Evolutionary conservation across 2,113 vertebrate genomes (phyloP), one percentile per base, ranked within the genome.

Genomic region (Pongo abelii): DNA sequence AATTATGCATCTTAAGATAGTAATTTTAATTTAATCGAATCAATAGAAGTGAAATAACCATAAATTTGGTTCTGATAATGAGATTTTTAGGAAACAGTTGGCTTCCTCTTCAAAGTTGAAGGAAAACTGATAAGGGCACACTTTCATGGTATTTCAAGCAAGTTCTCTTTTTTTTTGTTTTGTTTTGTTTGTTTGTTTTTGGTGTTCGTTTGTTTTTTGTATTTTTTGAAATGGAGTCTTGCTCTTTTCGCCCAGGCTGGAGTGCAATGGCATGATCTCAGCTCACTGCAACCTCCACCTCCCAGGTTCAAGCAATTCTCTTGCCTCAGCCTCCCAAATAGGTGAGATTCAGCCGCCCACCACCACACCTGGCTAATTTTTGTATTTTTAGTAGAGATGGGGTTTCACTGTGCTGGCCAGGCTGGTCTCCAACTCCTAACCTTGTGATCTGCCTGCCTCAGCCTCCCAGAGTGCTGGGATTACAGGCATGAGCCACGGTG

Each of bases 1-100:
- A 78, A 57, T 64, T 78, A 64, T 87, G 6, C 16, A 67, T 50
- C 23, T 78, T 87, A 69, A 69, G 25, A 92, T 64, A 87, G 14
- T 40, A 85, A 67, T 84, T 88, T 78, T 55, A 67, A 91, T 74
- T 75, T 50, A 91, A 78, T 89, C 23, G 70, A 57, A 87, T n/a
- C 8, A 78, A 89, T 59, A 81, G 75, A 57, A 84, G n/a, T 32
- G 18, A 95, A 64, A 84, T 91, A 79, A 74, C 52, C 70, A 32
- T 79, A 81, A 46, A 59, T 61, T 50, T 9, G 14, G 6, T 22
- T 10, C 32, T 69, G 30, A 84, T 30, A n/a, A 38, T 52, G 23
- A 93, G 25, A 48, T 48, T 75, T 50, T 50, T 55, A 75, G 55
- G 43, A 57, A 75, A 78, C 75, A 69, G 69, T 30, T 61, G 43